Conservation (phyloP, 1,140 invertebrate species). For the Pseudachorutes palmiensis region DNA sequence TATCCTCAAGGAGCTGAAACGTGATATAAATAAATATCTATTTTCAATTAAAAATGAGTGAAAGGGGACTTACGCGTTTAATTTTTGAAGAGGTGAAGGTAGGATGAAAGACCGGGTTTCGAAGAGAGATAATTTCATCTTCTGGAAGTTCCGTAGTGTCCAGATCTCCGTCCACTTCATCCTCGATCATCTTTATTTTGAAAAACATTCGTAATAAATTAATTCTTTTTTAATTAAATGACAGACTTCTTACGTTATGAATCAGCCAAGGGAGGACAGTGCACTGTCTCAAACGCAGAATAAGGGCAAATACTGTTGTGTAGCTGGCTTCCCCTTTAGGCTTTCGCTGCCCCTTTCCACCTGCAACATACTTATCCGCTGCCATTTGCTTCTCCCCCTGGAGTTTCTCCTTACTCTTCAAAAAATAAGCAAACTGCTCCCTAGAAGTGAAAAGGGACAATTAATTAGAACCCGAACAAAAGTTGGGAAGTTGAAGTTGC, state of each 20-base stretch:
- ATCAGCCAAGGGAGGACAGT: constrained; percentile 81
- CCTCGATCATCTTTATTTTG: constrained; percentile 42
- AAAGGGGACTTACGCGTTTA: constrained; percentile 31
- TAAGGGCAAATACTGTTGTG: constrained; percentile 58
- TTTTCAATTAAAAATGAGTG: background rate
- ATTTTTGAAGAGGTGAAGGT: constrained; percentile 46
- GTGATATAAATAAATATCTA: constrained; percentile 23
- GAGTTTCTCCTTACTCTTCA: constrained; percentile 41
- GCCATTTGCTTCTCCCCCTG: constrained; percentile 17
- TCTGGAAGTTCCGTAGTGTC: constrained; percentile 37
- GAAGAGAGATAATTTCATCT: constrained; percentile 49
- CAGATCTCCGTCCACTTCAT: constrained; percentile 38
- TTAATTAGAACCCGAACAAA: background rate
- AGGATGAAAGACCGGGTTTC: constrained; percentile 60
- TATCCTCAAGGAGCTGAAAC: constrained; percentile 50
- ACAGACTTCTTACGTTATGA: constrained; percentile 47
- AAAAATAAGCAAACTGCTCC: constrained; percentile 41
- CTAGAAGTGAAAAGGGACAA: constrained; percentile 14
- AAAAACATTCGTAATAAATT: constrained; percentile 8
- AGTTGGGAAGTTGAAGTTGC: background rate
- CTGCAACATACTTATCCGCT: constrained; percentile 21
- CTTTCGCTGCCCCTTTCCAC: background rate
- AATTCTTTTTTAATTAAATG: constrained; percentile 11
- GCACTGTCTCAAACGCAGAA: constrained; percentile 75
- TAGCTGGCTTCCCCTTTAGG: background rate